A percentile compares a stretch with the other conserved stretches of the same genome.
Evolutionary conservation across 2,888 invertebrate species (phyloP).

Genomic region (Therioaphis trifolii): DNA sequence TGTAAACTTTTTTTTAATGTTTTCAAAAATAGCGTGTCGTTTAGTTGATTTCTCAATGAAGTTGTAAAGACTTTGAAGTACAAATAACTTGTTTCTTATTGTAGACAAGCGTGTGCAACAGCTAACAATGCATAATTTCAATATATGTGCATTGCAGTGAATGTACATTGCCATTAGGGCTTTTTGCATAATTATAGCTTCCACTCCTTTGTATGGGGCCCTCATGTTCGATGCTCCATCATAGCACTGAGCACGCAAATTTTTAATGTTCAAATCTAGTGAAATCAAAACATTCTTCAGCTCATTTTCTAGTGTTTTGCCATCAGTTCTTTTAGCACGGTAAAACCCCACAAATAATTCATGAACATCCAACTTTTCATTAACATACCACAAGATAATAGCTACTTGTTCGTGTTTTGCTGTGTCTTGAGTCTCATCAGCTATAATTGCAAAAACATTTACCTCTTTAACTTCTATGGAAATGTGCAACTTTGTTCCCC

Average conservation of each 20-base stretch:
- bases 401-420: constrained; percentile 6
- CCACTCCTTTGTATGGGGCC: too few relatives aligned
- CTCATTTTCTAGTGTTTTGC: constrained; percentile 4
- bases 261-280: too few relatives aligned
- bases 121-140: not conserved
- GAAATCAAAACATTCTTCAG: constrained; percentile 10
- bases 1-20: too few relatives aligned
- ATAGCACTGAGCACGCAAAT: too few relatives aligned
- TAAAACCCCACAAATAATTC: constrained; percentile 12
- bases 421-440: constrained; percentile 27
- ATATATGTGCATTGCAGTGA: too few relatives aligned
- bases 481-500: constrained; percentile 18
- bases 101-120: too few relatives aligned
- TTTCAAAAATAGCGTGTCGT: too few relatives aligned
- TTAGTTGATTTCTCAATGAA: too few relatives aligned
- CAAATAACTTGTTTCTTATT: too few relatives aligned
- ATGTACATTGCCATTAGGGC: constrained; percentile 15
- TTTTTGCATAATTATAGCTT: not conserved
- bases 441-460: constrained; percentile 27
- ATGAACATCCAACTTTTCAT: constrained; percentile 17
- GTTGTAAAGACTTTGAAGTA: too few relatives aligned
- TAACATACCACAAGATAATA: constrained; percentile 6
- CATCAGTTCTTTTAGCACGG: too few relatives aligned
- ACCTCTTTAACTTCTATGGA: constrained; percentile 4
- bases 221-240: too few relatives aligned